A percentile compares a stretch with the other conserved stretches of the same genome.
Conservation (phyloP, 2,888 invertebrate genomes). For the Thyatira batis region DNA sequence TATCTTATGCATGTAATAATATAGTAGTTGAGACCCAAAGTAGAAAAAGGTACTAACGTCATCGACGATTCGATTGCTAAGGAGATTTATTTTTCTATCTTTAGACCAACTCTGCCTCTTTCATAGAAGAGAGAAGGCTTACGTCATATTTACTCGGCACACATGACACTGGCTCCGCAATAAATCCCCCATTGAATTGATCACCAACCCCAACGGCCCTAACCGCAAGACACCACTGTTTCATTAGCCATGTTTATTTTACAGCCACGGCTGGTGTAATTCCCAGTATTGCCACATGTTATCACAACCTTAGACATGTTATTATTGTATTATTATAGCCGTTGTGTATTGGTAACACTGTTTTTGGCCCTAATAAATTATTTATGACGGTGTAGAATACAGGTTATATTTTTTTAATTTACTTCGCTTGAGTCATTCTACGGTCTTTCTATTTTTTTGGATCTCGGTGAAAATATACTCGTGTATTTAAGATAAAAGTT, state of each 20-base stretch:
- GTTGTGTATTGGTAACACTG: not conserved
- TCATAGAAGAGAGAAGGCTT: too few relatives aligned
- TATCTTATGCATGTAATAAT: too few relatives aligned
- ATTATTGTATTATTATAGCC: conserved; percentile 2
- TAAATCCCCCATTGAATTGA: not conserved
- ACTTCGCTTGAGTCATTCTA: not conserved
- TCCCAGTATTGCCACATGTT: conserved; percentile 3
- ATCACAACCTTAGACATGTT: conserved; percentile 2
- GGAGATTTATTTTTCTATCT: too few relatives aligned
- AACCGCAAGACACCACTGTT: not conserved
- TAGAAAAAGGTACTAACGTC: too few relatives aligned
- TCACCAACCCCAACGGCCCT: not conserved
- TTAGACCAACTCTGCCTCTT: too few relatives aligned
- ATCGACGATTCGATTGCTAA: too few relatives aligned
- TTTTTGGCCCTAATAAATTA: not conserved
- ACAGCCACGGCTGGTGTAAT: conserved; percentile 4
- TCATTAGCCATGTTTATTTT: conserved; percentile 1
- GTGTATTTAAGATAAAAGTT: too few relatives aligned
- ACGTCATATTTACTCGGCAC: not conserved
- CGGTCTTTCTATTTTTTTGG: too few relatives aligned
- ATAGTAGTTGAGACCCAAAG: too few relatives aligned
- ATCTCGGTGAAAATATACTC: too few relatives aligned
- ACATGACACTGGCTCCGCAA: not conserved
- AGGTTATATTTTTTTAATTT: not conserved
- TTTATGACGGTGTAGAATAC: not conserved